Base-by-base conservation (phyloP, 1,140 invertebrate genomes). In the Trichonephila inaurata region DNA sequence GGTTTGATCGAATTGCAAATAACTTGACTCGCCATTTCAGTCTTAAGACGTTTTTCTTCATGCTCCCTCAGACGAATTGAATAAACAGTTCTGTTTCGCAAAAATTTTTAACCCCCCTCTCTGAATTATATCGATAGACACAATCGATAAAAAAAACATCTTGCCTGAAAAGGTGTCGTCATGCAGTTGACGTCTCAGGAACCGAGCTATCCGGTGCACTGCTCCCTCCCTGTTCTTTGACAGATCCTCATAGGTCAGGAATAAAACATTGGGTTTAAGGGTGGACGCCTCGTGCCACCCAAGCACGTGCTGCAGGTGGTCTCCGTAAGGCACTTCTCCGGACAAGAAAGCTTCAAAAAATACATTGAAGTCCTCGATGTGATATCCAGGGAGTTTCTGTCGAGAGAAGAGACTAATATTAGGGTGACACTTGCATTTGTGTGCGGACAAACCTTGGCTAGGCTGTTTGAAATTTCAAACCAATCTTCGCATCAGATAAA, bases 211-310 rank as follows among this genome's bases (percentile, higher is more conserved):
- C 7, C 58, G 44, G 8, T 7, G 62, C 12, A 94, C 21, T 19
- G 18, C 28, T 1, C 12, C 61, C 7, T 21, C 10, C 3, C 24
- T 51, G 33, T 93, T 33, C 1, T 60, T 8, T 28, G 87, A 62
- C 62, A 94, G 18, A 10, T 60, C 51, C 61, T 94, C 94, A 28
- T 94, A 94, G 33, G 94, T 94, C 24, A 93, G 4, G 60, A 94
- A 93, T 8, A 94, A 58, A 18, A 94, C 89, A 58, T 94, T 94
- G 12, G 90, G 58, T 7, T 16, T 40, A 14, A 18, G 14, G 8
- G 19, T 10, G 21, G 60, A 40, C 16, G 33, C 62, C 14, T 40
- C 16, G 10, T 88, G 72, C 94, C 94, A 94, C 19, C 40, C 61
- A 0, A 72, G 28, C 7, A 94, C 58, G 60, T 93, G 94, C 16